Percentiles rank a stretch among this genome's conserved stretches.
Evolutionary conservation across 2,113 vertebrate genomes (phyloP).

Genomic region (Pycnonotus jocosus): DNA sequence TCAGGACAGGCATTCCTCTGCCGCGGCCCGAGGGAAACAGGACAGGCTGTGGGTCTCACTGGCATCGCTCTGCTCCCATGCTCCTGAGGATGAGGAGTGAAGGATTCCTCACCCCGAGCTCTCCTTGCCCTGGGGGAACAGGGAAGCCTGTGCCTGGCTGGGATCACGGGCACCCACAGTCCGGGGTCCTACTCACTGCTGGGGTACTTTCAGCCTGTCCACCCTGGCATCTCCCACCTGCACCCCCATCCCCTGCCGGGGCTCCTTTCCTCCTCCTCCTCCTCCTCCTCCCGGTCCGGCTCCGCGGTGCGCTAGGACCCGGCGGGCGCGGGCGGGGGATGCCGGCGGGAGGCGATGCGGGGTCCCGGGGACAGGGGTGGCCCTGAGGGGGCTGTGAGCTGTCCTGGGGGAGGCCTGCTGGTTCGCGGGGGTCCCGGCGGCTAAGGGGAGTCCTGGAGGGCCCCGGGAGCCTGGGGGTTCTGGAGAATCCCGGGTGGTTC

Average conservation of each 20-base stretch:
- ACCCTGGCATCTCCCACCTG: not conserved
- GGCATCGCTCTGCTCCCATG: not conserved
- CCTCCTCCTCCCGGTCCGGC: not conserved
- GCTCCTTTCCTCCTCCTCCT: not conserved
- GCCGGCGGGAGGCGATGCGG: not conserved
- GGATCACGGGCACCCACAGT: not conserved
- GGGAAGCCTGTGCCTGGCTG: not conserved
- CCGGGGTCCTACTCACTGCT: accelerated
- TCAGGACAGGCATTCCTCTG: not conserved
- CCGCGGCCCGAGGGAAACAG: not conserved
- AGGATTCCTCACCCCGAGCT: not conserved
- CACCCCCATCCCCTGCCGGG: not conserved
- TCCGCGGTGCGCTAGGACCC: not conserved
- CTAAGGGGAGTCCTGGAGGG: not conserved
- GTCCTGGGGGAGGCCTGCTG: not conserved
- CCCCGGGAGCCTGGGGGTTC: not conserved
- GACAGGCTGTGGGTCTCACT: not conserved
- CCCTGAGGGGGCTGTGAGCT: not conserved
- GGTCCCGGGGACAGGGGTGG: not conserved
- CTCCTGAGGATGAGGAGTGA: not conserved
- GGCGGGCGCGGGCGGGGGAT: not conserved
- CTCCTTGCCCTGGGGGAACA: not conserved
- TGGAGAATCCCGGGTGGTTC: not conserved
- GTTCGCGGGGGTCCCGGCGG: not conserved
- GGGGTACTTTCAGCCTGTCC: not conserved